Evolutionary conservation across 2,888 invertebrate genomes (phyloP), one percentile per base, ranked within the genome.

Genomic region (Mesochorus sp.): DNA sequence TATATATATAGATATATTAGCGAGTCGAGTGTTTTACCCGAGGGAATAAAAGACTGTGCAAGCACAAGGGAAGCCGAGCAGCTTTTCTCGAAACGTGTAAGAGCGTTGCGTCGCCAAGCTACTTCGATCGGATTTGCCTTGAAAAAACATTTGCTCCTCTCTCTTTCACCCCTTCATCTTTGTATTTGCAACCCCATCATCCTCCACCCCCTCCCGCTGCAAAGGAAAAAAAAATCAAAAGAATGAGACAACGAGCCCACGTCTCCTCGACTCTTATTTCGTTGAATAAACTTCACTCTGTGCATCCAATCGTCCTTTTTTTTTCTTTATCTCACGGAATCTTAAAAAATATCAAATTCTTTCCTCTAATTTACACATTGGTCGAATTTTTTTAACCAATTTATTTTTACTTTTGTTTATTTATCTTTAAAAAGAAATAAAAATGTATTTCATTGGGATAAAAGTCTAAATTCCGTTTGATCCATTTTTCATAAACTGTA

Each of bases 151-250:
- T 67, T 44, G 68, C 34, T 39, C 47, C 57, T 61, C 31, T 24
- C 19, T 37, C 21, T 12, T 6, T 34, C 19, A n/a, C 14, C 28
- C 57, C 57, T 31, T 57, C 64, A 59, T 47, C 28, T 67, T 53
- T 53, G 24, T 31, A 10, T 44, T 17, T 42, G 44, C 14, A 14
- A 17, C 37, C 57, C 6, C 44, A 21, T 53, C 1, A 57, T 19
- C 10, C 47, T 0, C 1, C 17, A 21, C 24, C 8, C 1, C 6
- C 3, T 10, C 10, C 10, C 31, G 31, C 31, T 31, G 5, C 31
- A 10, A 31, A 5, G 6, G 31, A 44, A 59, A 76, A 73, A 85
- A 79, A 83, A 83, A 81, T 83, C 81, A 81, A 76, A 64, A 68
- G 66, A 72, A 75, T 75, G 77, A 62, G 39, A 28, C 1, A 66